Evolutionary conservation across 2,888 invertebrate species (phyloP).

Genomic region (Mimumesa dahlbomi): DNA sequence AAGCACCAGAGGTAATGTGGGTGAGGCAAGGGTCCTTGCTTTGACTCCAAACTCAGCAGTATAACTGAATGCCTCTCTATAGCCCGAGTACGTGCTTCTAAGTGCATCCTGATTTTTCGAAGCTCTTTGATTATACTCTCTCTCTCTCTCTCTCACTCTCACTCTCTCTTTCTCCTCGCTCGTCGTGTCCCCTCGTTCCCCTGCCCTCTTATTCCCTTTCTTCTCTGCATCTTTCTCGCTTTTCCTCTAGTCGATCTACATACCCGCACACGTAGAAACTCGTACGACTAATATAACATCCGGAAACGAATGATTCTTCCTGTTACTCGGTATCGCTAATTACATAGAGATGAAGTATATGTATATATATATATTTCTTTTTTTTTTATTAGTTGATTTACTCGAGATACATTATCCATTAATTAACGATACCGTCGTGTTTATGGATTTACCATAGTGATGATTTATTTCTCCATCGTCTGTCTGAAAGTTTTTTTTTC

Average conservation of each 20-base stretch:
- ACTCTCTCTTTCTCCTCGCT: not conserved
- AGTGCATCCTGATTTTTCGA: slow-evolving; percentile 69
- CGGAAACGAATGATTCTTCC: too few species aligned
- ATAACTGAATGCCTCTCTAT: slow-evolving; percentile 76
- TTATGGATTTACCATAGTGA: too few species aligned
- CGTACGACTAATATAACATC: too few species aligned
- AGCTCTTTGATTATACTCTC: slow-evolving; percentile 55
- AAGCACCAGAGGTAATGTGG: slow-evolving; percentile 63
- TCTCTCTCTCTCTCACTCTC: slow-evolving; percentile 16
- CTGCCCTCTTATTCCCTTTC: not conserved
- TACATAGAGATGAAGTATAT: too few species aligned
- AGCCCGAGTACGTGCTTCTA: slow-evolving; percentile 74
- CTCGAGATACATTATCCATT: too few species aligned
- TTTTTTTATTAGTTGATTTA: too few species aligned
- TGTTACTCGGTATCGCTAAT: too few species aligned
- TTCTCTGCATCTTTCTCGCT: slow-evolving; percentile 6
- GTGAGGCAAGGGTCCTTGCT: slow-evolving; percentile 77
- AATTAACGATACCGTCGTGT: too few species aligned
- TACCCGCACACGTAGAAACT: too few species aligned
- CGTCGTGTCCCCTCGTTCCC: slow-evolving; percentile 11
- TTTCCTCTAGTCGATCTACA: slow-evolving; percentile 4
- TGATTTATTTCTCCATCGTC: too few species aligned
- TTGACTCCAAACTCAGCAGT: slow-evolving; percentile 74
- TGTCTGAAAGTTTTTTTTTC: too few species aligned
- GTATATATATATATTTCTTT: too few species aligned